Conservation (phyloP, 2,888 invertebrate species). For the Eurytoma adleriae region DNA sequence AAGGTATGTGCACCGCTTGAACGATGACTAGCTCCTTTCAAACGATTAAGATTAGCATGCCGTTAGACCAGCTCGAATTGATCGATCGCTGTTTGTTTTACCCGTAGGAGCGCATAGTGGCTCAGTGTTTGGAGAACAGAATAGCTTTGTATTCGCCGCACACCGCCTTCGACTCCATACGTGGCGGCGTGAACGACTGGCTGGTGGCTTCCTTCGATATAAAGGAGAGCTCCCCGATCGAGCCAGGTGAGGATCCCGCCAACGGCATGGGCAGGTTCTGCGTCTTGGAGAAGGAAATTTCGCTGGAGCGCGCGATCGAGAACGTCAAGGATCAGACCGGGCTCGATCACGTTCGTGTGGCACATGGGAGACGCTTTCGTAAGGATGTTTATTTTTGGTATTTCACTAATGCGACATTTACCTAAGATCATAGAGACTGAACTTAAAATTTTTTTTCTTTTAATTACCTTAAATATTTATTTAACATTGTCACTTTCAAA, state of each 20-base stretch:
- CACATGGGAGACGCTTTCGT: slow-evolving; percentile 78
- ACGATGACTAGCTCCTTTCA: neutral
- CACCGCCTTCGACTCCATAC: slow-evolving; percentile 90
- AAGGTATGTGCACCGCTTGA: slow-evolving; percentile 78
- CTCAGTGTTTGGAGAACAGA: slow-evolving; percentile 87
- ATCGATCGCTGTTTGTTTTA: slow-evolving; percentile 8
- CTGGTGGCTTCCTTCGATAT: slow-evolving; percentile 83
- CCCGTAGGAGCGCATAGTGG: slow-evolving; percentile 85
- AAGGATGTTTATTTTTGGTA: slow-evolving; percentile 51
- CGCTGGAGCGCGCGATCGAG: slow-evolving; percentile 81
- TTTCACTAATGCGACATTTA: too few species aligned
- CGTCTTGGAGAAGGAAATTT: slow-evolving; percentile 76
- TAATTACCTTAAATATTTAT: too few species aligned
- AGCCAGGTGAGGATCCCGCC: slow-evolving; percentile 60
- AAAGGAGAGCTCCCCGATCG: slow-evolving; percentile 68
- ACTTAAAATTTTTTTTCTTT: too few species aligned
- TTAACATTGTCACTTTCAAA: too few species aligned
- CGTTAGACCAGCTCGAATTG: neutral
- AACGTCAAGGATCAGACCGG: slow-evolving; percentile 84
- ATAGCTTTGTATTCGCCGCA: slow-evolving; percentile 96
- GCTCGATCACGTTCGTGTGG: slow-evolving; percentile 85
- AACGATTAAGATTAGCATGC: neutral
- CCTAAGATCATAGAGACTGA: too few species aligned
- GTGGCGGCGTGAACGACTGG: slow-evolving; percentile 95
- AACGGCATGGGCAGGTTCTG: slow-evolving; percentile 81